A percentile compares a stretch with the other conserved stretches of the same genome.
Conservation (phyloP, 35 echinoderm and acorn worm species). For the Apostichopus parvimensis region DNA sequence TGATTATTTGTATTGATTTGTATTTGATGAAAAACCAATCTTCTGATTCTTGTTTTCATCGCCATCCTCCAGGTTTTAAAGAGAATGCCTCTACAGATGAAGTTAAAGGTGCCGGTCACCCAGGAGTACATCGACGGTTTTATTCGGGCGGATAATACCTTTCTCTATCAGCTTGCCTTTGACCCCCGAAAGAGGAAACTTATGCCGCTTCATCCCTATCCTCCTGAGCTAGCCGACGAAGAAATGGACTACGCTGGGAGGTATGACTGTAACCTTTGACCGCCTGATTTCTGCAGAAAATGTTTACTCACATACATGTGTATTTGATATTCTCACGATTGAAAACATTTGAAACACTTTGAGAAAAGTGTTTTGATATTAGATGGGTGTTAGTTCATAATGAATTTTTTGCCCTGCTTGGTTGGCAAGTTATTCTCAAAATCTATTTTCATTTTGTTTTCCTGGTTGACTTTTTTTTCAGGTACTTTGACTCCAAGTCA, state of each 20-base stretch:
- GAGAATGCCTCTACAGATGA: slow-evolving; percentile 65
- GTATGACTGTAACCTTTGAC: slow-evolving; percentile 46
- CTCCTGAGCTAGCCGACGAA: slow-evolving; percentile 63
- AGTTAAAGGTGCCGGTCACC: slow-evolving; percentile 76
- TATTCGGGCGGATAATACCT: slow-evolving; percentile 84
- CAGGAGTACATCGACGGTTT: slow-evolving; percentile 90
- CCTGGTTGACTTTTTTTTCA: background rate
- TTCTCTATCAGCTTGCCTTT: slow-evolving; percentile 94
- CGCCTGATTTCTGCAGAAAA: no score
- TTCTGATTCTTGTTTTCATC: background rate
- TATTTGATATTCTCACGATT: no score
- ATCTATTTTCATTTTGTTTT: no score
- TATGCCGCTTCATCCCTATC: slow-evolving; percentile 83
- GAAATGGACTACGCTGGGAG: slow-evolving; percentile 78
- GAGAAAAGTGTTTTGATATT: no score
- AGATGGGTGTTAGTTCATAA: no score
- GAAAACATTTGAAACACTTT: no score
- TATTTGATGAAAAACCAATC: no score
- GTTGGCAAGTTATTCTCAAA: no score
- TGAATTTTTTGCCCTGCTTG: no score
- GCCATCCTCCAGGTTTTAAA: slow-evolving; percentile 64
- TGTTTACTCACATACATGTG: no score
- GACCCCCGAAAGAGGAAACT: slow-evolving; percentile 77
- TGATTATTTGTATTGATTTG: no score
- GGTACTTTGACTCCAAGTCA: slow-evolving; percentile 55